Conservation (phyloP, 2,888 invertebrate species). For the Homarus gammarus region DNA sequence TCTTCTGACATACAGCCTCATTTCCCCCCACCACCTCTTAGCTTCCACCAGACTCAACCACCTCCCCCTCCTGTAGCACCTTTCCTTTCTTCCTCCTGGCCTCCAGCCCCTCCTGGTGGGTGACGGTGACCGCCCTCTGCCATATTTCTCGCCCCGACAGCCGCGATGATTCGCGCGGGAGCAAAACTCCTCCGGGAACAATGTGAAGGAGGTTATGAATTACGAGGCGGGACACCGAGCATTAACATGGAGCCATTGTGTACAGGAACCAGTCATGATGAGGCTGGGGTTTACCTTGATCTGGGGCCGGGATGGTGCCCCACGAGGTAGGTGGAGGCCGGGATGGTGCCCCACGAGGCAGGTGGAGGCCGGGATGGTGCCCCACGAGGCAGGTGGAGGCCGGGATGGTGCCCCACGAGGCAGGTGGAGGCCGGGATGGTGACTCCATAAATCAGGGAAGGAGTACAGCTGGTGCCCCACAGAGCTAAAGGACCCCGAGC, state of each 20-base stretch:
- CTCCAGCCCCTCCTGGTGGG: constrained; percentile 4
- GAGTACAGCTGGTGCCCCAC: no score
- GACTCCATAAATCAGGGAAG: no score
- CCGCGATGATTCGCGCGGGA: constrained; percentile 51
- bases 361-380: not conserved
- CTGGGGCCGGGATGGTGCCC: not conserved
- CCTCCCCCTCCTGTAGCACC: not conserved
- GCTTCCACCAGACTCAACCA: no score
- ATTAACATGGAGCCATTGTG: constrained; percentile 58
- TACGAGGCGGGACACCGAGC: constrained; percentile 48
- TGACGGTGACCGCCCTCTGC: constrained; percentile 28
- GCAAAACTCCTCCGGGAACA: constrained; percentile 53
- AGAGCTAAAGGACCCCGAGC: no score
- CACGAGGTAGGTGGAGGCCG: not conserved
- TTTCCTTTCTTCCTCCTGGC: not conserved
- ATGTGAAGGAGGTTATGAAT: constrained; percentile 54
- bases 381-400: not conserved
- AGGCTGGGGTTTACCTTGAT: constrained; percentile 13
- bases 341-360: not conserved
- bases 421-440: no score
- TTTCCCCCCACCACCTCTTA: no score
- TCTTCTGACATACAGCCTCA: no score
- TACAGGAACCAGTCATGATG: constrained; percentile 23
- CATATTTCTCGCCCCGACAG: constrained; percentile 50
- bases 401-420: not conserved